Percentiles rank a stretch among this genome's conserved stretches.
These are phyloP conservation scores for Parnassius apollo DNA, from an alignment of 2,888 invertebrate genomes.

Conservation along the genomic window DNA sequence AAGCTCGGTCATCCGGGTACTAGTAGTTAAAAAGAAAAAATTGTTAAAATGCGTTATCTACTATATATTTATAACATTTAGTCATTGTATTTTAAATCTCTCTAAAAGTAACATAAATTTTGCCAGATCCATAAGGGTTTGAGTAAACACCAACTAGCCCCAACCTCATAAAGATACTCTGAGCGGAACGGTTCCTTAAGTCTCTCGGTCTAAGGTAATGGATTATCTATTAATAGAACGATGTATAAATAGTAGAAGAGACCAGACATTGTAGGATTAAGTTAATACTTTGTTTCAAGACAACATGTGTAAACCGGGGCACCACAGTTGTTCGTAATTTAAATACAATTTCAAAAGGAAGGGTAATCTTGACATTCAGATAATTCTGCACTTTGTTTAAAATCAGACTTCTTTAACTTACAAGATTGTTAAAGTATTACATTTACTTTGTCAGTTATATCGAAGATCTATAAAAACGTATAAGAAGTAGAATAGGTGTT, in stretches of 20 bases:
- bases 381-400: too few species aligned
- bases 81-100: conserved; percentile 2
- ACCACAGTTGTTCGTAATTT: conserved; percentile 18
- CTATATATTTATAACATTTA: too few species aligned
- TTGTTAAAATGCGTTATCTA: too few species aligned
- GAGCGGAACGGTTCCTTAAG: conserved; percentile 18
- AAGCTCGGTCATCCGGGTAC: too few species aligned
- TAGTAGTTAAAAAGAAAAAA: too few species aligned
- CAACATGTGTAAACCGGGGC: conserved; percentile 15
- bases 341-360: neutral
- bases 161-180: conserved; percentile 18
- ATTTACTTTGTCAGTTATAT: too few species aligned
- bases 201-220: conserved; percentile 24
- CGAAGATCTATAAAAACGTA: too few species aligned
- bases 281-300: conserved; percentile 27
- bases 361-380: neutral
- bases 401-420: too few species aligned
- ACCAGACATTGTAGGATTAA: conserved; percentile 27
- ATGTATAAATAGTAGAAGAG: conserved; percentile 19
- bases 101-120: conserved; percentile 21
- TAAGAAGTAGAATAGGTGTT: too few species aligned
- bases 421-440: too few species aligned
- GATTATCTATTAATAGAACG: conserved; percentile 25
- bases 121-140: conserved; percentile 4
- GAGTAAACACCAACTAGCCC: conserved; percentile 16